A percentile compares a stretch with the other conserved stretches of the same genome.
Conservation (phyloP, 2,113 vertebrate species). For the Otus sunia region DNA sequence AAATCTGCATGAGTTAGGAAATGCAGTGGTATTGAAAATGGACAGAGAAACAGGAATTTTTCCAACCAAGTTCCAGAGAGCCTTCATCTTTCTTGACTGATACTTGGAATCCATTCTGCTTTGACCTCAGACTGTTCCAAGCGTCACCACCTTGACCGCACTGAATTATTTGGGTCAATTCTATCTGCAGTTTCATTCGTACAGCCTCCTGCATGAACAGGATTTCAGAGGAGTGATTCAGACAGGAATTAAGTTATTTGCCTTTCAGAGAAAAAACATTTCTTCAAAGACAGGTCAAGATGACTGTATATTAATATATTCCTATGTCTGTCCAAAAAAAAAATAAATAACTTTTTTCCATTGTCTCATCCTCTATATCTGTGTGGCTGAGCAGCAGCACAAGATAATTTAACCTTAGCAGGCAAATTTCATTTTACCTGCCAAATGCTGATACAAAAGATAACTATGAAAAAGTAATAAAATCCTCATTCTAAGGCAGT, state of each 20-base stretch:
- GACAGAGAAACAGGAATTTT: neutral
- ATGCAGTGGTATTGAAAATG: neutral
- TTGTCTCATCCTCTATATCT: neutral
- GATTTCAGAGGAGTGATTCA: neutral
- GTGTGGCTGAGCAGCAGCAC: neutral
- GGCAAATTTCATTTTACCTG: slow-evolving; percentile 67
- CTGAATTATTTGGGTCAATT: neutral
- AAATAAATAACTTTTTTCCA: neutral
- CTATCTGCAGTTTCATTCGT: neutral
- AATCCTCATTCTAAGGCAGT: slow-evolving; percentile 45
- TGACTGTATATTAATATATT: neutral
- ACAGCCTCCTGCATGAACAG: neutral
- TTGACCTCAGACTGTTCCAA: neutral
- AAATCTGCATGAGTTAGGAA: neutral
- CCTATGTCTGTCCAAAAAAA: neutral
- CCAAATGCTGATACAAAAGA: slow-evolving; percentile 60
- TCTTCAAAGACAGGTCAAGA: slow-evolving; percentile 27
- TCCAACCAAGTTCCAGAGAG: neutral
- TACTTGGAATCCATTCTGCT: neutral
- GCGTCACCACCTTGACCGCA: neutral
- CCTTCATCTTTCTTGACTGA: neutral
- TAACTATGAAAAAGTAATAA: slow-evolving; percentile 55
- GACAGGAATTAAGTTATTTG: neutral
- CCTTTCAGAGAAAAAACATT: slow-evolving; percentile 13
- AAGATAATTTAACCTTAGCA: slow-evolving; percentile 65